Conservation (phyloP, 2,797 vertebrate genomes). For the Anguilla megastoma region DNA sequence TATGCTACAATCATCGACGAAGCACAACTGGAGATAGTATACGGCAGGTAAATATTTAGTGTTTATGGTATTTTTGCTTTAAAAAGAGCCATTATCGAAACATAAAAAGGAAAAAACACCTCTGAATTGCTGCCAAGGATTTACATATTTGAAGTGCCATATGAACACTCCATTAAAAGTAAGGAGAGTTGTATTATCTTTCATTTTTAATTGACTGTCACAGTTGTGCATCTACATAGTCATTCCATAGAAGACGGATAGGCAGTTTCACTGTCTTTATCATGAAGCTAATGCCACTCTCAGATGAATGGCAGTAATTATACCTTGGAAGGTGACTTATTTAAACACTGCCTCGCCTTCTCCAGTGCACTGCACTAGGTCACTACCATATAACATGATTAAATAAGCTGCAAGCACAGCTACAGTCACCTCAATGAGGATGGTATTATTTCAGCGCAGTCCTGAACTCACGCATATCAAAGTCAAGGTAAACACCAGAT, state of each 20-base stretch:
- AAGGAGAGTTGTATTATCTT: conserved; percentile 67
- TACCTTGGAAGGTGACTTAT: conserved; percentile 66
- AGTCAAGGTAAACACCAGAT: conserved; percentile 12
- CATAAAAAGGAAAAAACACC: conserved; percentile 64
- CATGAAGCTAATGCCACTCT: conserved; percentile 72
- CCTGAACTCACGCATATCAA: conserved; percentile 13
- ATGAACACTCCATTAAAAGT: conserved; percentile 63
- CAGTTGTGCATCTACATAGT: conserved; percentile 66
- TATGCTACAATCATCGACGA: conserved; percentile 62
- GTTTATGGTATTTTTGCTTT: conserved; percentile 62
- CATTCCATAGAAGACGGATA: conserved; percentile 66
- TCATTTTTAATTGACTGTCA: conserved; percentile 82
- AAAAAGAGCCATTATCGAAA: conserved; percentile 43
- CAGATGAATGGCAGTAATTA: conserved; percentile 74
- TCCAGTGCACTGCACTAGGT: conserved; percentile 51
- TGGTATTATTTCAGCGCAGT: not conserved
- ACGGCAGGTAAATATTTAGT: conserved; percentile 72
- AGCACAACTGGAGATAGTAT: conserved; percentile 53
- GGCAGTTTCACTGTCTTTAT: conserved; percentile 72
- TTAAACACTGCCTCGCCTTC: conserved; percentile 56
- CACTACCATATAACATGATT: conserved; percentile 51
- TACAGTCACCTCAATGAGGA: not conserved
- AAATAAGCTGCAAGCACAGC: conserved; percentile 44
- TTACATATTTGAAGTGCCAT: conserved; percentile 69
- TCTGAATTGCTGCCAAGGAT: conserved; percentile 58